A percentile compares a stretch with the other conserved stretches of the same genome.
Evolutionary conservation across 2,888 invertebrate species (phyloP).

Genomic region (Blera fallax): DNA sequence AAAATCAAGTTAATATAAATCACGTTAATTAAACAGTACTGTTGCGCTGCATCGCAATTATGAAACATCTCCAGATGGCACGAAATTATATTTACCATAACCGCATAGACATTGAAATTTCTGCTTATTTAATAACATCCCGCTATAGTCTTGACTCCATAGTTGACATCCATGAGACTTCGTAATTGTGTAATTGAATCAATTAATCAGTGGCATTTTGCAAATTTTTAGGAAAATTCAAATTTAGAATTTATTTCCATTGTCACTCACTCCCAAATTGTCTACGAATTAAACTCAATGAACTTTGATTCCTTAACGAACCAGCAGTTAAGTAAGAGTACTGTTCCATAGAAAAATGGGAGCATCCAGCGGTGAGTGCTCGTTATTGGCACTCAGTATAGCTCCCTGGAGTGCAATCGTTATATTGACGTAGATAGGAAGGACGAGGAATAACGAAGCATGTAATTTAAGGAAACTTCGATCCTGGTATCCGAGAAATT

Average conservation of each 20-base stretch:
- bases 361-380: constrained; percentile 35
- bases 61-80: not conserved
- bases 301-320: constrained; percentile 71
- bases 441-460: constrained; percentile 60
- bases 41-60: not conserved
- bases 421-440: constrained; percentile 48
- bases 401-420: constrained; percentile 79
- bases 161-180: constrained; percentile 2
- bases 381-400: constrained; percentile 73
- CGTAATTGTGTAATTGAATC: constrained; percentile 53
- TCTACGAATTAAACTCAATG: constrained; percentile 69
- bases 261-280: constrained; percentile 15
- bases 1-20: not conserved
- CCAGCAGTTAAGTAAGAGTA: constrained; percentile 4
- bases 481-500: constrained; percentile 15
- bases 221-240: constrained; percentile 6
- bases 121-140: not conserved
- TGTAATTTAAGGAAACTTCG: constrained; percentile 60
- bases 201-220: constrained; percentile 53
- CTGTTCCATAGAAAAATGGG: not conserved
- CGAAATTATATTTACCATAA: not conserved
- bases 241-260: not conserved
- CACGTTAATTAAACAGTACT: constrained; percentile 9
- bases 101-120: not conserved
- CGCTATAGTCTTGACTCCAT: not conserved